A percentile compares a stretch with the other conserved stretches of the same genome.
Evolutionary conservation across 1,140 invertebrate genomes (phyloP).

Genomic region (Drosophila leontia): DNA sequence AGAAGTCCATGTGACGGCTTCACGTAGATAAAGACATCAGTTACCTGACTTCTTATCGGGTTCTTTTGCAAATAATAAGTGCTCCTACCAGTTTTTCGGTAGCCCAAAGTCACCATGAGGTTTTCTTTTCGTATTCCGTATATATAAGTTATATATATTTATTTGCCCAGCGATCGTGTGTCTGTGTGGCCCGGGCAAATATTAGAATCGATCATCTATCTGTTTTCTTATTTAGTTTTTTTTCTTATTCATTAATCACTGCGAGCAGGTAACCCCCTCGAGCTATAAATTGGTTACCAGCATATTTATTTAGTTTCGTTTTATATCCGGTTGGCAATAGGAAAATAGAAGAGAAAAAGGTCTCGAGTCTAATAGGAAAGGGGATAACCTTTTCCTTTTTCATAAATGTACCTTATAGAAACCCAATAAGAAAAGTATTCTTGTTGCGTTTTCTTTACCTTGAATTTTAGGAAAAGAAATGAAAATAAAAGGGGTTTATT

Average conservation of each 20-base stretch:
- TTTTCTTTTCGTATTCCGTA: slow-evolving; percentile 29
- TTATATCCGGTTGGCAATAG: slow-evolving; percentile 53
- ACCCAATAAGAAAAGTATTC: slow-evolving; percentile 28
- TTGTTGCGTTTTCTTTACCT: background rate
- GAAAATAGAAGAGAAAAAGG: slow-evolving; percentile 3
- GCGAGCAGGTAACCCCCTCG: slow-evolving; percentile 34
- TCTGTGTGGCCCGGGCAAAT: slow-evolving; percentile 37
- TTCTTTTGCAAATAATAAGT: slow-evolving; percentile 42
- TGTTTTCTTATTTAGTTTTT: slow-evolving; percentile 22
- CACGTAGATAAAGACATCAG: slow-evolving; percentile 45
- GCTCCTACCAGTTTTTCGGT: slow-evolving; percentile 28
- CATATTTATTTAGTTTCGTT: slow-evolving; percentile 28
- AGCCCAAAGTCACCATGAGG: slow-evolving; percentile 42
- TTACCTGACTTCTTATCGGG: slow-evolving; percentile 45
- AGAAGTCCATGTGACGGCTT: background rate
- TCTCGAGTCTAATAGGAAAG: slow-evolving; percentile 24
- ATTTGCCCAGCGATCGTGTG: slow-evolving; percentile 44
- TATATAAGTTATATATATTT: background rate
- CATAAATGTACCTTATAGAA: background rate
- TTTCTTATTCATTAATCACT: slow-evolving; percentile 44
- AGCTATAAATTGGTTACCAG: slow-evolving; percentile 21
- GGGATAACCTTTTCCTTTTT: background rate
- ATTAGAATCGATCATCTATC: slow-evolving; percentile 51
- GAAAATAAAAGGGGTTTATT: background rate
- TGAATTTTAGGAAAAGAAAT: background rate